phyloP scores from a whole-genome alignment of 1,140 invertebrate species.

The Tachypleus tridentatus region DNA sequence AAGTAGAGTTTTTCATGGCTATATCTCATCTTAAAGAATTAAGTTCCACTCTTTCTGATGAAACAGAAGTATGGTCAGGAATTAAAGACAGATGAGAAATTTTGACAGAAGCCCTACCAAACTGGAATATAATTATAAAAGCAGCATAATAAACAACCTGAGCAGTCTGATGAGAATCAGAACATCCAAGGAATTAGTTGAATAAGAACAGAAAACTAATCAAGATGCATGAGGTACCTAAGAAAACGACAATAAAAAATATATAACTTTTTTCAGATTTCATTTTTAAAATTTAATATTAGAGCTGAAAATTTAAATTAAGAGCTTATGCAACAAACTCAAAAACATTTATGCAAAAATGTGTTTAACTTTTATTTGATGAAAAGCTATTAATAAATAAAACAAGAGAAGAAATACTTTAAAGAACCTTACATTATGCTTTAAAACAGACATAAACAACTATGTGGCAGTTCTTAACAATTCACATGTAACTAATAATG shows the following conservation, averaged over 20 bases:
- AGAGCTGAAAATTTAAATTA: no score
- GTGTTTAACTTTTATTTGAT: no score
- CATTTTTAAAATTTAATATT: no score
- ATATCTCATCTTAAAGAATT: conserved; percentile 62
- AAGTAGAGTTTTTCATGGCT: conserved; percentile 43
- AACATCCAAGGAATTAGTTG: conserved; percentile 59
- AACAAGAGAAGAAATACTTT: no score
- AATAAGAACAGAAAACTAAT: conserved; percentile 83
- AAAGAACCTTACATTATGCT: no score
- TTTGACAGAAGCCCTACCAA: conserved; percentile 79
- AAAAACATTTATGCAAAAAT: no score
- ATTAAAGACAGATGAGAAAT: conserved; percentile 89
- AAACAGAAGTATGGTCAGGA: conserved; percentile 45
- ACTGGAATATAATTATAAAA: conserved; percentile 89
- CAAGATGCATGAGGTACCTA: conserved; percentile 62
- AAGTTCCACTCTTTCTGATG: conserved; percentile 63
- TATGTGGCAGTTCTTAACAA: no score
- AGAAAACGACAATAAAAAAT: conserved; percentile 29
- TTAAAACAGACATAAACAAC: no score
- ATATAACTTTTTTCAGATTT: no score
- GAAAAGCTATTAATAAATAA: no score
- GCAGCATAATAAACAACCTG: conserved; percentile 75
- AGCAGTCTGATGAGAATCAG: conserved; percentile 47
- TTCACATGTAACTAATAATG: no score
- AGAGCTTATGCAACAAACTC: no score